Conservation (phyloP, 2,888 invertebrate genomes). For the Ectemnius cavifrons region DNA sequence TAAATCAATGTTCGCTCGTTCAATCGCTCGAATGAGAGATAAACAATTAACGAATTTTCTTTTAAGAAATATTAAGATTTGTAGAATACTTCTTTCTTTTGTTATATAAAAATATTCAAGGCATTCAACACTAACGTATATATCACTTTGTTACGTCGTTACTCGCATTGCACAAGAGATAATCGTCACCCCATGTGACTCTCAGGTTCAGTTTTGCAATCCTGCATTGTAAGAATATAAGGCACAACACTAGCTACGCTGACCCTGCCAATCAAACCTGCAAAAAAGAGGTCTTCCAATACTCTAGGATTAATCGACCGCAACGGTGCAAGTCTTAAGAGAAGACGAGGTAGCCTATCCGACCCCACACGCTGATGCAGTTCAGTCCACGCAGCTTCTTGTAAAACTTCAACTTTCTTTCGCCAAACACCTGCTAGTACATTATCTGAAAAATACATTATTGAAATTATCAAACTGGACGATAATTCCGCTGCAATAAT, state of each 20-base stretch:
- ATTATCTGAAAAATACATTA: conserved; percentile 65
- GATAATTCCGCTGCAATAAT: background rate
- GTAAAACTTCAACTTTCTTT: conserved; percentile 79
- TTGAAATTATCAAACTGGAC: background rate
- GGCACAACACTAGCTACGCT: conserved; percentile 98
- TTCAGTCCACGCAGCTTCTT: conserved; percentile 79
- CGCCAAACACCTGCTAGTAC: conserved; percentile 74
- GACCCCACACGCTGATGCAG: conserved; percentile 80
- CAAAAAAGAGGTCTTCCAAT: conserved; percentile 95
- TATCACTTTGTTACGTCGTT: conserved; percentile 60
- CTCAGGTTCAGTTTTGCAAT: conserved; percentile 75
- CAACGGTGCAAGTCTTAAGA: conserved; percentile 86
- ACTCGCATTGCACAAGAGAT: conserved; percentile 62
- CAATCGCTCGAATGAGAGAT: conserved; percentile 22
- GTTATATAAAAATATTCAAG: conserved; percentile 54
- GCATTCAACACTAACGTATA: conserved; percentile 45
- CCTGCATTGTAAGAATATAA: conserved; percentile 85
- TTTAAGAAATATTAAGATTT: conserved; percentile 42
- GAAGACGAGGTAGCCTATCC: conserved; percentile 81
- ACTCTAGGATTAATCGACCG: conserved; percentile 86
- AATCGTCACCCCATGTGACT: conserved; percentile 75
- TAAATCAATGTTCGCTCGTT: conserved; percentile 33
- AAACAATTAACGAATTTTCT: conserved; percentile 21
- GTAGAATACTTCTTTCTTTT: conserved; percentile 15
- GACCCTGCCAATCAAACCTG: conserved; percentile 93